phyloP scores from a whole-genome alignment of 2,797 vertebrate species.

The Lemur catta region DNA sequence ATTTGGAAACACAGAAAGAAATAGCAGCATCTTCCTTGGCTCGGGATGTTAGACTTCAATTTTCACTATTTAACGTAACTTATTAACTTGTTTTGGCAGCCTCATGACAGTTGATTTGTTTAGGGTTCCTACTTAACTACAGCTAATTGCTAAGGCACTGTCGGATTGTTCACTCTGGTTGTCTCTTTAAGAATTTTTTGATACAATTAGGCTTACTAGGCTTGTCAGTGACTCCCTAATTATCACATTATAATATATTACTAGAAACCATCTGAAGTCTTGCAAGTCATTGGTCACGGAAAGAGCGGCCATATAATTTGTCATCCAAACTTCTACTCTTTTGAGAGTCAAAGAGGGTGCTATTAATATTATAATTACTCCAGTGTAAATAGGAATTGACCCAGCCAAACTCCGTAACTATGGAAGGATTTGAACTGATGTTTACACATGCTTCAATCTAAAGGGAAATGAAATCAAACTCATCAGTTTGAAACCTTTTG shows the following conservation, averaged over 20 bases:
- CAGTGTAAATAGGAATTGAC: neutral
- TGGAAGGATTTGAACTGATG: neutral
- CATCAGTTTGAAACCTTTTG: neutral
- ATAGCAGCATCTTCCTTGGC: neutral
- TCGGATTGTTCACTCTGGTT: neutral
- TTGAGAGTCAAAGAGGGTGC: neutral
- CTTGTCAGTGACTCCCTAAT: conserved; percentile 31
- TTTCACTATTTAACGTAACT: conserved; percentile 16
- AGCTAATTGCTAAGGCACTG: neutral
- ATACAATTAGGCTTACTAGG: neutral
- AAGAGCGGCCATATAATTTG: conserved; percentile 16
- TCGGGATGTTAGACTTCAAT: neutral
- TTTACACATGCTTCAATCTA: neutral
- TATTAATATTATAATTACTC: neutral
- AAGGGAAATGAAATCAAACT: neutral
- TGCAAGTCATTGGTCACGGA: neutral
- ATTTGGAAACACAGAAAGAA: neutral
- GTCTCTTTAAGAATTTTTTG: conserved; percentile 34
- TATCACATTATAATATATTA: neutral
- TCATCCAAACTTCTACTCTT: neutral
- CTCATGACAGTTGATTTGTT: conserved; percentile 37
- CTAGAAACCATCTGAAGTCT: conserved; percentile 1
- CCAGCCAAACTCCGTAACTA: neutral
- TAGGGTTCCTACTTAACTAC: neutral
- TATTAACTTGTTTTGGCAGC: conserved; percentile 15